phyloP scores from a whole-genome alignment of 1,140 invertebrate species.

The Neoseiulus cucumeris region DNA sequence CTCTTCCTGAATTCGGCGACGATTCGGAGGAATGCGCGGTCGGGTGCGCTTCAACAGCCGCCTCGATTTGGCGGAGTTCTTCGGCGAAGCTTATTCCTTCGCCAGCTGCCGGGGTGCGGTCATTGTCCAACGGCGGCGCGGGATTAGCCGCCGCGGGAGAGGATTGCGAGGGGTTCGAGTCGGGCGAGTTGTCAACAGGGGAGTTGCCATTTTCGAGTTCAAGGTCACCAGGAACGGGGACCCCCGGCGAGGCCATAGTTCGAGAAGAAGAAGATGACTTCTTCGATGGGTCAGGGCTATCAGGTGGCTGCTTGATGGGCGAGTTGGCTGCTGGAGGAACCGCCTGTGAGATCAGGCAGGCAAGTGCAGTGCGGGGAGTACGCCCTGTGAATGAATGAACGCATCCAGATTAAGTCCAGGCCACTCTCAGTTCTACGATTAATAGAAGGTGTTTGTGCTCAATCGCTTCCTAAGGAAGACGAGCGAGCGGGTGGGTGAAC shows the following conservation, averaged over 20 bases:
- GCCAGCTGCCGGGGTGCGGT: no score
- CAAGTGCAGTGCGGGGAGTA: conserved; percentile 7
- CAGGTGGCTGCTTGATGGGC: no score
- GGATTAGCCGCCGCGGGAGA: no score
- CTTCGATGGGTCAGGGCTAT: no score
- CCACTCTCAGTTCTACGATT: no score
- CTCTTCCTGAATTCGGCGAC: not conserved
- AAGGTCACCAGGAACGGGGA: not conserved
- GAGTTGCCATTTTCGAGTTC: conserved; percentile 8
- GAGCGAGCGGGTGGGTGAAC: no score
- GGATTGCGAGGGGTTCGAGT: not conserved
- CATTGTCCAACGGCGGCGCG: no score
- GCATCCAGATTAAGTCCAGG: no score
- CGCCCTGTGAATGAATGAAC: conserved; percentile 7
- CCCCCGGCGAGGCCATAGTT: conserved; percentile 8
- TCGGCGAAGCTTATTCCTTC: not conserved
- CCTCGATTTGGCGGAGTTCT: not conserved
- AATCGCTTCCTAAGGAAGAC: no score
- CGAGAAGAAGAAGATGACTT: not conserved
- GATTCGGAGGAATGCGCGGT: not conserved
- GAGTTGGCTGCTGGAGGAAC: not conserved
- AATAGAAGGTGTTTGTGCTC: no score
- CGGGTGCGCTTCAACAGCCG: not conserved
- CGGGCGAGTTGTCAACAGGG: not conserved
- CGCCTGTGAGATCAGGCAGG: not conserved